Percentiles rank a stretch among this genome's conserved stretches.
These are phyloP conservation scores for Carabus problematicus DNA, from an alignment of 2,888 invertebrate species.

Conservation along the genomic window DNA sequence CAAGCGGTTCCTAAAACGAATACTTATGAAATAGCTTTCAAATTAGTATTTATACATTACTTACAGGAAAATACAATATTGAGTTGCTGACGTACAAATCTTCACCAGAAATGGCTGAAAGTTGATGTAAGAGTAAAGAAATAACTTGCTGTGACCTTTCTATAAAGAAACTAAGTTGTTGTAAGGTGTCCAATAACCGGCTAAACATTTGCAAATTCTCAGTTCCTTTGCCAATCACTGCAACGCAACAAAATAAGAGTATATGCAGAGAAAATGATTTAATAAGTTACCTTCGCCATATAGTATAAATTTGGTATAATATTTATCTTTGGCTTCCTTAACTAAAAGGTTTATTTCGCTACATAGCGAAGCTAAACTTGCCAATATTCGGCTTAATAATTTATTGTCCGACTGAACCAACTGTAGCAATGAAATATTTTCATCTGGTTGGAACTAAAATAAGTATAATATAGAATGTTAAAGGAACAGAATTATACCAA, in stretches of 20 bases:
- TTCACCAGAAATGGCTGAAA: slow-evolving; percentile 72
- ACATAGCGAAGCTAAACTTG: slow-evolving; percentile 80
- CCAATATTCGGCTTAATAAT: slow-evolving; percentile 78
- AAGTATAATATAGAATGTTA: slow-evolving; percentile 53
- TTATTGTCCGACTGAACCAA: slow-evolving; percentile 85
- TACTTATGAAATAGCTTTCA: slow-evolving; percentile 59
- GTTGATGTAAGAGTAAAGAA: slow-evolving; percentile 75
- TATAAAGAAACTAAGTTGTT: slow-evolving; percentile 71
- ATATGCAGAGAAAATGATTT: not conserved
- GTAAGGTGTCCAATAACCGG: slow-evolving; percentile 67
- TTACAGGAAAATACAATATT: slow-evolving; percentile 55
- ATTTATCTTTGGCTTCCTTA: slow-evolving; percentile 70
- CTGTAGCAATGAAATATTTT: slow-evolving; percentile 71
- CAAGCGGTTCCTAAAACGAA: slow-evolving; percentile 60
- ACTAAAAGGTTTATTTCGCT: slow-evolving; percentile 76
- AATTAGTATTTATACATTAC: slow-evolving; percentile 55
- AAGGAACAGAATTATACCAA: slow-evolving; percentile 36
- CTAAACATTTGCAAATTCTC: slow-evolving; percentile 58
- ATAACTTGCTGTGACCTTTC: slow-evolving; percentile 75
- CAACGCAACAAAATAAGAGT: not conserved
- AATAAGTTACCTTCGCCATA: slow-evolving; percentile 70
- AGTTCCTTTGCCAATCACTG: slow-evolving; percentile 46
- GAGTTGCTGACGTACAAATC: slow-evolving; percentile 54
- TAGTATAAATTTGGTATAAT: slow-evolving; percentile 68
- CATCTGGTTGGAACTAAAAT: slow-evolving; percentile 61